Conservation (phyloP, 2,888 invertebrate species). For the Petrolisthes manimaculis region DNA sequence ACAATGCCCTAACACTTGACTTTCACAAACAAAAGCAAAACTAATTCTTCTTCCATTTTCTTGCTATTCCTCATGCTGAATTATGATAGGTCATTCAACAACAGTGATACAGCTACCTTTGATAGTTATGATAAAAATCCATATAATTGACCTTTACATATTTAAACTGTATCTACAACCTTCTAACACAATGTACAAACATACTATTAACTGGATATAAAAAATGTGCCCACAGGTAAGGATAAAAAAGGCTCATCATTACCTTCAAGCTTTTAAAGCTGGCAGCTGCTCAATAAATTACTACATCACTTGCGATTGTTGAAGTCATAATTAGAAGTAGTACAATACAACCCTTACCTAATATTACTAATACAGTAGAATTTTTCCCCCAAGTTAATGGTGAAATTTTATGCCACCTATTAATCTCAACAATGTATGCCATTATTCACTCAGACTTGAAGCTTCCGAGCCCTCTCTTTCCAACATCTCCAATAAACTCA, state of each 20-base stretch:
- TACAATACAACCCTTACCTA: background rate
- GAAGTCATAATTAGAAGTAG: background rate
- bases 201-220: conserved; percentile 57
- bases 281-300: conserved; percentile 37
- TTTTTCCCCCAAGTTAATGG: no score
- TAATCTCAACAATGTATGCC: background rate
- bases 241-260: conserved; percentile 58
- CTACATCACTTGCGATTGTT: background rate
- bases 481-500: conserved; percentile 35
- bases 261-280: conserved; percentile 49
- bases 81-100: conserved; percentile 53
- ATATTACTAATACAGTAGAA: background rate
- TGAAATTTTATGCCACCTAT: background rate
- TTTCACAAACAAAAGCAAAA: conserved; percentile 8
- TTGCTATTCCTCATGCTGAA: conserved; percentile 57
- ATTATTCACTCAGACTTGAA: conserved; percentile 20
- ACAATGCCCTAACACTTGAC: conserved; percentile 24
- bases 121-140: conserved; percentile 36
- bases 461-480: conserved; percentile 28
- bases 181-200: conserved; percentile 60
- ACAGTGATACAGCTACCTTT: conserved; percentile 38
- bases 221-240: conserved; percentile 60
- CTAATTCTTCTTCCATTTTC: conserved; percentile 17
- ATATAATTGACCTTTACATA: conserved; percentile 47
- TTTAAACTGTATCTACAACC: conserved; percentile 49